These are phyloP conservation scores for Spermophilus dauricus DNA, from an alignment of 2,113 vertebrate species.

Conservation along the genomic window DNA sequence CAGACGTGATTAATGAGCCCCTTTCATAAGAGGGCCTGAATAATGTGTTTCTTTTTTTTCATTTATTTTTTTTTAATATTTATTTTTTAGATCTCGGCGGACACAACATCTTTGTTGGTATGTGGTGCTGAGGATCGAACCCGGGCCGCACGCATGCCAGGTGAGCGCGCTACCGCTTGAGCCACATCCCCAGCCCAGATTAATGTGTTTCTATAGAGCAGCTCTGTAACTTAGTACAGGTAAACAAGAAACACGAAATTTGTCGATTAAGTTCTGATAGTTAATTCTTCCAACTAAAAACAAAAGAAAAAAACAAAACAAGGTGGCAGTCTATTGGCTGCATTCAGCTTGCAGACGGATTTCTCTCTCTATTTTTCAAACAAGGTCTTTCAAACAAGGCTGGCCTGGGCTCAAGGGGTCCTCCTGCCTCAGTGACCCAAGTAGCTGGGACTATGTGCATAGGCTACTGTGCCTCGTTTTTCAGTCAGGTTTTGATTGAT, in stretches of 20 bases:
- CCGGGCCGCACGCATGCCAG: no score
- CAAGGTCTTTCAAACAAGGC: neutral
- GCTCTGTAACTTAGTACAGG: neutral
- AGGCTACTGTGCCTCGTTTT: neutral
- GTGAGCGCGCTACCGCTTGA: no score
- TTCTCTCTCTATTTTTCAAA: accelerated
- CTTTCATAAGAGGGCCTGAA: neutral
- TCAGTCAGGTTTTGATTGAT: neutral
- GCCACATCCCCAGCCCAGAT: no score
- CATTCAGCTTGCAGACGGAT: neutral
- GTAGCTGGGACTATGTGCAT: neutral
- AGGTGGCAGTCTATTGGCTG: neutral
- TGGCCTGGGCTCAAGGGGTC: neutral
- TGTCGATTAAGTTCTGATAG: neutral
- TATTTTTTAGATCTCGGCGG: no score
- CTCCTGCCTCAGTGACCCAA: neutral
- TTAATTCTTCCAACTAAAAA: neutral
- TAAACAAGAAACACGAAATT: neutral
- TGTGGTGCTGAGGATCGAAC: no score
- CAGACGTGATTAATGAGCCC: neutral
- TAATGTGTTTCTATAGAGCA: neutral
- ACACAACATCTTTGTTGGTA: no score
- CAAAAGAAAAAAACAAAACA: neutral
- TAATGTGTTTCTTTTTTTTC: neutral
- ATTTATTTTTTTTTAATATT: no score